Evolutionary conservation across 2,888 invertebrate genomes (phyloP), one percentile per base, ranked within the genome.

Genomic region (Papilio protenor): DNA sequence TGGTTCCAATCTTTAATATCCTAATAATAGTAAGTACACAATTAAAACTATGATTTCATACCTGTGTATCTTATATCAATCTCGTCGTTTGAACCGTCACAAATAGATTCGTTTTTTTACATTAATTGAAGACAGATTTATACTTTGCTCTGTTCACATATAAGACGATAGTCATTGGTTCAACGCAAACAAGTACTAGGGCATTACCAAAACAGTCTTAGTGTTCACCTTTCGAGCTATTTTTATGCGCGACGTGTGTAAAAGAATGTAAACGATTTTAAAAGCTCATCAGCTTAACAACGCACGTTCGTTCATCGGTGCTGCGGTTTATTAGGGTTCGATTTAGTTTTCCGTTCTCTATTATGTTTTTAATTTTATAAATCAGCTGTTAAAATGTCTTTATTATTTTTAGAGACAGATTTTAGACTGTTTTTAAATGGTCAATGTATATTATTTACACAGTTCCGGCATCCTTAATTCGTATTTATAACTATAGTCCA

Each of bases 281-380:
- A 80, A 76, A 79, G 79, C 79, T 79, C 83, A 81, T 83, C 81
- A 82, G 79, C 79, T 81, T 81, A 81, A 83, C 84, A 83, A 78
- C 77, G 74, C 81, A 76, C 82, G 81, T 80, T 79, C 81, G 77
- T 78, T 80, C 77, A 79, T 78, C 71, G 76, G 49, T 77, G 79
- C 80, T 72, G 57, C 73, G 52, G 71, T 79, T 73, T 79, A 78
- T 80, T 84, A 80, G 78, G 78, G 78, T 76, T 78, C 73, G 21
- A 27, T 23, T 10, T 73, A 33, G 59, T 49, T 14, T 18, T 57
- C 14, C 47, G 77, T 52, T 11, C 8, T 61, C 59, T 18, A 21
- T 75, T 66, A 40, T 23, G 57, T 64, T 49, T 74, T 75, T 64
- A 40, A 33, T n/a, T 75, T 52, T 33, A 45, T 59, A 23, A 59